Evolutionary conservation across 1,140 invertebrate species (phyloP), one percentile per base, ranked within the genome.

Genomic region (Mycetomoellerius zeteki): DNA sequence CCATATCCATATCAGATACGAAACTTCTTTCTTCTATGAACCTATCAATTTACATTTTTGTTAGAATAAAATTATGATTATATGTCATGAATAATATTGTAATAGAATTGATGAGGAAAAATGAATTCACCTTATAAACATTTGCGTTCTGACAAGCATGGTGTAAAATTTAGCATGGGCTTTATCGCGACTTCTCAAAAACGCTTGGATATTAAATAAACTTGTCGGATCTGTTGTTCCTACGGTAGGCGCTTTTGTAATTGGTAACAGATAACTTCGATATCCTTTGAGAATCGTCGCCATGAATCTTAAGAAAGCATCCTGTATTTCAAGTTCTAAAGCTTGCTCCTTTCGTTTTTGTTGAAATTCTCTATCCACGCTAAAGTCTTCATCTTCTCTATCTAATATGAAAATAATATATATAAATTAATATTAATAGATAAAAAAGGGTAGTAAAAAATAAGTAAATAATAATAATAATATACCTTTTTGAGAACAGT

Each of bases 21-120:
- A 99, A 99, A 91, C 99, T 99, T 54, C 99, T 96, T 95, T 99
- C 99, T 95, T 99, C 99, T 89, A 99, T 99, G 95, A 99, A 99
- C 60, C 99, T 97, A 54, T 85, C 80, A 67, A 88, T 71, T 73
- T 27, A 60, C 21, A 69, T 43, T 78, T 71, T 54, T 12, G 1
- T 80, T 56, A 24, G 8, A 69, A 80, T 69, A 50, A 50, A 65
- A n/a, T 50, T 52, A 78, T 37, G 33, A 37, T 37, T 37, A 8
- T 8, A 37, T 21, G 12, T 33, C 27, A 27, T 14, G 7, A 67
- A 52, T 47, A 27, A 84, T 37, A 65, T 69, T 56, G 19, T 1
- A 3, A 65, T 67, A 30, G 14, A 62, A 50, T 58, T 78, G 14
- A 62, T 8, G 8, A 62, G 5, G 7, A 16, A 24, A 56, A 54